Base-by-base conservation (phyloP, 2,113 vertebrate genomes). In the Lophura nycthemera region DNA sequence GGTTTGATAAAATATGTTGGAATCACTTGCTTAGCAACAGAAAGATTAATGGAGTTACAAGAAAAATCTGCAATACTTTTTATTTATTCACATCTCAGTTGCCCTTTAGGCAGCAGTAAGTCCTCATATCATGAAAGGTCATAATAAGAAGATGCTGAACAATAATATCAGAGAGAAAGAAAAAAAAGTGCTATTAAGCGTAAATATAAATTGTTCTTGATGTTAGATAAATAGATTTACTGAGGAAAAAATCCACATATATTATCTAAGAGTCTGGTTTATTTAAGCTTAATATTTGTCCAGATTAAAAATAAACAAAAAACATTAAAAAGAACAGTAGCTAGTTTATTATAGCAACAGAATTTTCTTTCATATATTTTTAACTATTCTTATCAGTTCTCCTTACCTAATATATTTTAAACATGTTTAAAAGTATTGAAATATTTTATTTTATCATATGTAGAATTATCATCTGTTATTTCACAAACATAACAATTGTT, bases 401-500 rank as follows among this genome's bases (percentile, higher is more conserved):
- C 56, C 59, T 77, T 86, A 88, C 40, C 34, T 19, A 83, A 93
- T 10, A 76, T 57, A 36, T 86, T 50, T 70, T 89, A 34, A 32
- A 72, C 75, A 47, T 50, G 7, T 40, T 65, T 43, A 3, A 77
- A 94, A 95, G 71, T 65, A 91, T 15, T 88, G 70, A 95, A 83
- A 85, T 66, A 43, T 66, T 69, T 85, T 89, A 36, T 90, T 76
- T 60, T 25, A 11, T 38, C 4, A 6, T 70, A 89, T 83, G 69
- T 8, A 90, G 65, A 94, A 96, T 85, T n/a, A 96, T 32, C 32
- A 94, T 91, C 36, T 60, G 56, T 88, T 94, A 82, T 30, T 89
- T 92, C 59, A 43, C 25, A 91, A 93, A 67, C 59, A 50, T 32
- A 21, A 96, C 79, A 92, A 97, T 89, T 95, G 89, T 64, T 92